Evolutionary conservation across 2,888 invertebrate species (phyloP).

Genomic region (Amphipoea oculea): DNA sequence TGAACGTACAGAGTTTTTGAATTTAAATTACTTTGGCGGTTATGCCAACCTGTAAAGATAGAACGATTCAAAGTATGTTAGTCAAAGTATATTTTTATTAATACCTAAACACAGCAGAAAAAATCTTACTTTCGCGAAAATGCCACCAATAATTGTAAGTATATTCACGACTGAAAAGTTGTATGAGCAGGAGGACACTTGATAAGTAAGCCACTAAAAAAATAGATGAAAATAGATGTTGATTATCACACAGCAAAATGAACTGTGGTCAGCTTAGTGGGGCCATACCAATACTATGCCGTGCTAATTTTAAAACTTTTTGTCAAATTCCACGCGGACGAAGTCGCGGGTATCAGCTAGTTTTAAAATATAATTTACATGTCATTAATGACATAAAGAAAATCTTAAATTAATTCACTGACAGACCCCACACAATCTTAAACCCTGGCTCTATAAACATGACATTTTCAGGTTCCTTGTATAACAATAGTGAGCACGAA

Average conservation of each 20-base stretch:
- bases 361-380: too few relatives aligned
- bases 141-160: background rate
- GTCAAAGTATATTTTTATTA: background rate
- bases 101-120: background rate
- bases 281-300: background rate
- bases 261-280: background rate
- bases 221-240: background rate
- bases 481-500: background rate
- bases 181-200: background rate
- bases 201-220: background rate
- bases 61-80: background rate
- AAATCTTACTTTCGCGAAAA: background rate
- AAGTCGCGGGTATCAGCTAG: too few relatives aligned
- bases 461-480: background rate
- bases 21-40: background rate
- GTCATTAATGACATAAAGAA: background rate
- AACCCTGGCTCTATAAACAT: background rate
- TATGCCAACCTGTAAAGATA: background rate
- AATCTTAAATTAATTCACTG: background rate
- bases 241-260: background rate
- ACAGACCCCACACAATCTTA: background rate
- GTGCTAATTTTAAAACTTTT: background rate
- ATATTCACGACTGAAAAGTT: background rate
- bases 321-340: too few relatives aligned
- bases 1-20: background rate